Evolutionary conservation across 1,140 invertebrate species (phyloP), one percentile per base, ranked within the genome.

Genomic region (Ganaspis sp.): DNA sequence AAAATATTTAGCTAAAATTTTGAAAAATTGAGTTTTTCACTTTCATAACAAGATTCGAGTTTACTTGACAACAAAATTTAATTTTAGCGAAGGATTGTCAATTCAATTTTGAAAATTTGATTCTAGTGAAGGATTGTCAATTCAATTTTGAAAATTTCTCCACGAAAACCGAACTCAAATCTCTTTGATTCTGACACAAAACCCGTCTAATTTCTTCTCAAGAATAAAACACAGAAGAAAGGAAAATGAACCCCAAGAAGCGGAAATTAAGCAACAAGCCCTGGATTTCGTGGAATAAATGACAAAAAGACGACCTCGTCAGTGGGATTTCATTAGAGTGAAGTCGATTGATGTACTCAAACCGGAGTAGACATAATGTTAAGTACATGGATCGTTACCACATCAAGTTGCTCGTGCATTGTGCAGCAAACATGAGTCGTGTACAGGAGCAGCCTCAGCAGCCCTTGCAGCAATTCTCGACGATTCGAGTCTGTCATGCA

Each of bases 311-410:
- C 15, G 58, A n/a, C 23, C 29, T 29, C 26, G 23, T 12, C 21
- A 34, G 58, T n/a, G 23, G 26, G 9, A n/a, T 64, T 34, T 64
- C 26, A 26, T 64, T 64, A 29, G 58, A 64, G 26, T 64, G 58
- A 64, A 64, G 23, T 64, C 58, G 58, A 64, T 64, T 64, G 26
- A 64, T 64, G 58, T 64, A 64, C 58, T 64, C 58, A 29, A 64
- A 64, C 58, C 11, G 23, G 15, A 64, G 58, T 64, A 64, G 58
- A 64, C 58, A 64, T 15, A 64, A 64, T 26, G 58, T 64, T 64
- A 64, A 64, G 58, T 64, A 29, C 58, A 64, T 64, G 58, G 58
- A n/a, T 64, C 58, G 58, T 64, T 64, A 64, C 58, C 58, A 49
- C 45, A 49, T 1, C 58, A 29, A 64, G 12, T 64, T 64, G 58